Evolutionary conservation across 2,113 vertebrate genomes (phyloP), one percentile per base, ranked within the genome.

Genomic region (Carollia perspicillata): DNA sequence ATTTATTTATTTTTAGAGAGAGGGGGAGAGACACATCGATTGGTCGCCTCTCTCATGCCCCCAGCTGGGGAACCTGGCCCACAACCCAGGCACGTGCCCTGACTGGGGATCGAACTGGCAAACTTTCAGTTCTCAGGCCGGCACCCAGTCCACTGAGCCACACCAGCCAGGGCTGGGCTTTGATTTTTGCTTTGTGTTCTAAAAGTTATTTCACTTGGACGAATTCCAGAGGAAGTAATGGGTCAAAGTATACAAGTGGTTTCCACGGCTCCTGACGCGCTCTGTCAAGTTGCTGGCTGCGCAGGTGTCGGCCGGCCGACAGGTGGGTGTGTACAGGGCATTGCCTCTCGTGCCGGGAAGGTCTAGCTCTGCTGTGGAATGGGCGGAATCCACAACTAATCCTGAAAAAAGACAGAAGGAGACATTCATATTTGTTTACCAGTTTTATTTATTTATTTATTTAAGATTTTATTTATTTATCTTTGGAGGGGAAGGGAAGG

Each of bases 181-280:
- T 4, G 28, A 63, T 13, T 63, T 63, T 37, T 72, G 18, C 53
- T 58, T 92, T 90, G 58, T 35, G 85, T 47, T 90, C 63, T 42
- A 5, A 37, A 66, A 79, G 85, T 42, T 53, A 66, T 42, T 89
- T 89, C 37, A 33, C 60, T 51, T 22, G 91, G 72, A 58, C 88
- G 80, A 81, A 93, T 91, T 44, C 42, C 65, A 55, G 69, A 68
- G 40, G 22, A 69, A 90, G 83, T 14, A 92, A 95, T 33, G 17
- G 1, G 14, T 44, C 66, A 26, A 11, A 42, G n/a, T 60, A 42
- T 23, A 7, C 40, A 30, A 63, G 47, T 33, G 44, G 49, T 30
- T 77, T 26, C 66, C 63, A 28, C 30, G 84, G 55, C 26, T 84
- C 30, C 53, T 55, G 18, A 51, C 16, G 2, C 5, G n/a, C 37